Conservation (phyloP, 2,113 vertebrate species). For the Rhynchomys soricoides region DNA sequence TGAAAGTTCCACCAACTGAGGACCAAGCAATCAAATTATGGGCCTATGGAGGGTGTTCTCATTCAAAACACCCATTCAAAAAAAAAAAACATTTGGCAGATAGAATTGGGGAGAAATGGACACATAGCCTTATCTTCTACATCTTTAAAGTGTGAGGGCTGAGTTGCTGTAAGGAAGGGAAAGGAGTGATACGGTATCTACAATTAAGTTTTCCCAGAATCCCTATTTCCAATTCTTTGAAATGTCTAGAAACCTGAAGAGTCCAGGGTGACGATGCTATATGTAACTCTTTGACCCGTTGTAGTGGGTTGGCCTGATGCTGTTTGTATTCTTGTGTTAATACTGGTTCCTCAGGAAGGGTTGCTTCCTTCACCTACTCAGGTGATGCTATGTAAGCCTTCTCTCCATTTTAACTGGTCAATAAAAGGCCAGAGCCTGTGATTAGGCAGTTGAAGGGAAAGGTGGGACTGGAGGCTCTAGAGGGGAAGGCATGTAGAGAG, state of each 20-base stretch:
- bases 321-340: too few species aligned
- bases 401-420: too few species aligned
- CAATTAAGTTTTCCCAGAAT: background rate
- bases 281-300: background rate
- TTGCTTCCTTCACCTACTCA: too few species aligned
- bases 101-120: background rate
- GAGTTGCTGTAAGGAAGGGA: background rate
- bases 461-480: too few species aligned
- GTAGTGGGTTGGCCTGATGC: too few species aligned
- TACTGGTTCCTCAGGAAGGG: too few species aligned
- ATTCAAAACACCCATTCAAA: background rate
- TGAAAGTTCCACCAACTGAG: background rate
- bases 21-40: background rate
- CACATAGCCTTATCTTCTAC: background rate
- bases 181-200: background rate
- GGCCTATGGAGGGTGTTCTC: background rate
- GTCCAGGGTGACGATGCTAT: background rate
- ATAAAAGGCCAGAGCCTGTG: too few species aligned
- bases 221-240: background rate
- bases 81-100: background rate
- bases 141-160: conserved; percentile 11
- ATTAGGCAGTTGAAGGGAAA: too few species aligned
- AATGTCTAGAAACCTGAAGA: background rate
- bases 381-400: too few species aligned
- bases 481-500: too few species aligned